These are phyloP conservation scores for Grammomys surdaster DNA, from an alignment of 2,113 vertebrate genomes.

Conservation along the genomic window DNA sequence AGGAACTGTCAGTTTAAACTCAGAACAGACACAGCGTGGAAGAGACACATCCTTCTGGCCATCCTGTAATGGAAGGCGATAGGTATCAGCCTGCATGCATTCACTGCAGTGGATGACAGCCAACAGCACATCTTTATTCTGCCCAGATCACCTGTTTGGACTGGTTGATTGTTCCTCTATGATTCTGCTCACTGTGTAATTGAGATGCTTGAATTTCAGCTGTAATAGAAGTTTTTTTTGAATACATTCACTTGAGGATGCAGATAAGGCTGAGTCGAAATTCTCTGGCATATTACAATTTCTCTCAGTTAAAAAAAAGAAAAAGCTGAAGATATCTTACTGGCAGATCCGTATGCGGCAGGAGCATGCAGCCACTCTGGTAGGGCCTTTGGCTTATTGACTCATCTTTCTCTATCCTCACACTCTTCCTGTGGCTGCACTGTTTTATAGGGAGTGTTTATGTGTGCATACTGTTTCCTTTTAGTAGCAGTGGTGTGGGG, in stretches of 20 bases:
- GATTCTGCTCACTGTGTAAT: not conserved
- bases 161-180: not conserved
- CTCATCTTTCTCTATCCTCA: not conserved
- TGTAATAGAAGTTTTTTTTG: not conserved
- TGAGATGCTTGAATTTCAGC: conserved; percentile 41
- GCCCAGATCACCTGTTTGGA: conserved; percentile 21
- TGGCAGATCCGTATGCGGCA: not conserved
- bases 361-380: not conserved
- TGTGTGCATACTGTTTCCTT: not conserved
- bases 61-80: not conserved
- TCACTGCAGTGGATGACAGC: not conserved
- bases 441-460: conserved; percentile 24
- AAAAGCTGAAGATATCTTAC: conserved; percentile 9
- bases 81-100: not conserved
- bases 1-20: not conserved
- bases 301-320: conserved; percentile 54
- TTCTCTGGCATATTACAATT: conserved; percentile 52
- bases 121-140: not conserved
- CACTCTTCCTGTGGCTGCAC: not conserved
- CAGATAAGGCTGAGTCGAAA: conserved; percentile 54
- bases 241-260: conserved; percentile 36
- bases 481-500: not conserved
- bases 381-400: not conserved
- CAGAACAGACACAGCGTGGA: not conserved
- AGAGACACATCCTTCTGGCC: not conserved